Evolutionary conservation across 1,140 invertebrate species (phyloP).

Genomic region (Pissodes strobi): DNA sequence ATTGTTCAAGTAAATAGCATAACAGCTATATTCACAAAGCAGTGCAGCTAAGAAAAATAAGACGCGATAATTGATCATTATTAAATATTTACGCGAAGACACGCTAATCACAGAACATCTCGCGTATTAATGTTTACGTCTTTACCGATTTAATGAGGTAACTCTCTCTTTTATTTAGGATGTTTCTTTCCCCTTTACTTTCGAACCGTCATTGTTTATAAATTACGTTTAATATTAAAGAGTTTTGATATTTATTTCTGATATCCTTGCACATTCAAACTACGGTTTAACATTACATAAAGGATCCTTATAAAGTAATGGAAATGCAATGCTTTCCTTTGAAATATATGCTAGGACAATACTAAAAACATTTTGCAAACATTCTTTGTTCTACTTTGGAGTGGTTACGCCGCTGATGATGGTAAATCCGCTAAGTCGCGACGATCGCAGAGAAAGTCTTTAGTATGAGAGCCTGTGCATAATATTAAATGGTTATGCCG

Average conservation of each 20-base stretch:
- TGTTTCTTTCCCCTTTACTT: not conserved
- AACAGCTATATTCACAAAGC: constrained; percentile 17
- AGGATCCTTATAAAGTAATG: not conserved
- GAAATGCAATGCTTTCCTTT: too few species aligned
- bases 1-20: constrained; percentile 25
- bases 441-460: not conserved
- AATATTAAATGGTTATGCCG: too few species aligned
- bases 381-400: too few species aligned
- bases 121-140: not conserved
- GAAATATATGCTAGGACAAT: too few species aligned
- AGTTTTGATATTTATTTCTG: not conserved
- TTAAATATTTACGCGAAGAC: not conserved
- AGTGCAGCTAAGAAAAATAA: not conserved
- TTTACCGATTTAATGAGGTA: not conserved
- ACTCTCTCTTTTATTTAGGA: constrained; percentile 21
- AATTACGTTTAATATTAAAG: not conserved
- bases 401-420: not conserved
- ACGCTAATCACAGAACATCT: not conserved
- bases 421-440: not conserved
- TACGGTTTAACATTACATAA: too few species aligned
- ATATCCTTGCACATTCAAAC: too few species aligned
- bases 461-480: not conserved
- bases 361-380: too few species aligned
- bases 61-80: not conserved
- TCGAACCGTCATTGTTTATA: not conserved